Base-by-base conservation (phyloP, 2,113 vertebrate species). In the Ctenomys sociabilis region DNA sequence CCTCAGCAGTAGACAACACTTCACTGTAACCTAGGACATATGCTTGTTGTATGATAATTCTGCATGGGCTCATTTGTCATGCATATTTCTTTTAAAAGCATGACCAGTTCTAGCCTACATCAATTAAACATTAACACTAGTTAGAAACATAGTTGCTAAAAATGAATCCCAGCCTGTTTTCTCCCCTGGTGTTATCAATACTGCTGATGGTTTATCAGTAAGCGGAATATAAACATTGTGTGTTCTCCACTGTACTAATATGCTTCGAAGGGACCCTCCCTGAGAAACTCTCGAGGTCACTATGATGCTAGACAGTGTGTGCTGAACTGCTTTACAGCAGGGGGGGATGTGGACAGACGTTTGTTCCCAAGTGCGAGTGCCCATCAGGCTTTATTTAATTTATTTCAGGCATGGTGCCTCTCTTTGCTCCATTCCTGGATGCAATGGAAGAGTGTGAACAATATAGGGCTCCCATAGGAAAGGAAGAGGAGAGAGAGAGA, bases 381-480 rank as follows among this genome's bases (percentile, higher is more conserved):
- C 0, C 3, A 0, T 21, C 72, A 82, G 13, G 16, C 32, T 0
- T 49, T 4, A 0, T 21, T 89, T n/a, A 3, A 22, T 63, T 90
- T 37, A 7, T 61, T 59, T 21, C n/a, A 3, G 66, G 16, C 8
- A 0, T 14, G 30, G 59, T 83, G n/a, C 52, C 5, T 64, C 45
- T 94, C 35, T 88, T 30, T 11, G 0, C 59, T 59, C 22, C 30
- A 7, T 26, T 13, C 3, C 16, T 45, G 52, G 14, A 17, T 49
- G 3, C 9, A 2, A 37, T 52, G 26, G 5, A 7, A 26, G 5
- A 1, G 5, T 1, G 2, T 32, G n/a, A 73, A 45, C 13, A 9
- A 6, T 10, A 0, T 0, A 12, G 54, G 43, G 7, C 26, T 84
- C 59, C 22, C 40, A 30, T 14, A 43, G 28, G 8, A 49, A 40